Percentiles rank a stretch among this genome's conserved stretches.
phyloP scores from a whole-genome alignment of 2,113 vertebrate genomes.

The Psilopsiagon aymara region DNA sequence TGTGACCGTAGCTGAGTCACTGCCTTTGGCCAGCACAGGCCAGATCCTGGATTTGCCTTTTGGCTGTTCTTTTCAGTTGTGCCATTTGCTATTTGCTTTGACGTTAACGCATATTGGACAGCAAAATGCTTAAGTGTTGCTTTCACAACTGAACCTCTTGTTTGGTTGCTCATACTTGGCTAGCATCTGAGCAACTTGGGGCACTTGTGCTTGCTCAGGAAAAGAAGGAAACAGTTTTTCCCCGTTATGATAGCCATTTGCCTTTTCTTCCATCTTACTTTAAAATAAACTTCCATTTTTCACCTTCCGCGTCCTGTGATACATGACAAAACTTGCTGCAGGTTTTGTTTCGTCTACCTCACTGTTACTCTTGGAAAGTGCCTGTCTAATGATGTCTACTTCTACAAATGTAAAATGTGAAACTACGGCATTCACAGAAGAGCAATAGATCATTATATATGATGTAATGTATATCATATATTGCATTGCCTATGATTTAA shows the following conservation, averaged over 20 bases:
- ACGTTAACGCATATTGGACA: not conserved
- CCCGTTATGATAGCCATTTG: fast-evolving
- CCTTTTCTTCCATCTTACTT: not conserved
- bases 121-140: not conserved
- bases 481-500: not conserved
- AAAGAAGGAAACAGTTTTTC: not conserved
- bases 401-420: not conserved
- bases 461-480: not conserved
- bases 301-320: not conserved
- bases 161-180: not conserved
- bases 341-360: not conserved
- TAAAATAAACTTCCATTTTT: not conserved
- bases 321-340: not conserved
- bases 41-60: not conserved
- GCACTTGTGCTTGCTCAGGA: not conserved
- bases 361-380: not conserved
- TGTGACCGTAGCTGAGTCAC: not conserved
- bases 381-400: not conserved
- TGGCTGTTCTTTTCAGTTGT: not conserved
- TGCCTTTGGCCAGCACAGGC: not conserved
- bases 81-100: not conserved
- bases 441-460: not conserved
- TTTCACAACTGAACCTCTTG: not conserved
- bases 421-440: not conserved
- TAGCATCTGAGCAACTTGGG: not conserved